Percentiles rank a stretch among this genome's conserved stretches.
Conservation (phyloP, 2,797 vertebrate genomes). For the Sebastes cheni region DNA sequence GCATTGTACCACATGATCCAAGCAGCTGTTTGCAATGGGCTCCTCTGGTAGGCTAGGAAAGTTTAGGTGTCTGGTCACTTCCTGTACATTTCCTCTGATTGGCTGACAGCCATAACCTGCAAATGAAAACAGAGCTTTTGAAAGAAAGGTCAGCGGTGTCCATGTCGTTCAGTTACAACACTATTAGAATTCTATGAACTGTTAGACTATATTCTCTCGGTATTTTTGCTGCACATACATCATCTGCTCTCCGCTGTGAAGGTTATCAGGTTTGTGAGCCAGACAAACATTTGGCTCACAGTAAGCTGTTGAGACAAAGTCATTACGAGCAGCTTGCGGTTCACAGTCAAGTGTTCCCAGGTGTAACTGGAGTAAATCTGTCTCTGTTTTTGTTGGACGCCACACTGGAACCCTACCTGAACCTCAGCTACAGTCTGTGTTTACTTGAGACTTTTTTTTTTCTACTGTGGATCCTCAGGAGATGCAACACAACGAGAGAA, state of each 20-base stretch:
- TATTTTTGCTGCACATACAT: conserved; percentile 4
- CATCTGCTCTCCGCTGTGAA: background rate
- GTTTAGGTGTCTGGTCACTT: background rate
- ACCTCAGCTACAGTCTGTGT: conserved; percentile 12
- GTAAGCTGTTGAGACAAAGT: conserved; percentile 35
- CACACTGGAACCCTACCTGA: conserved; percentile 3
- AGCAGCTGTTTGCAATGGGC: background rate
- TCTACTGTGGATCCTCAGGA: conserved; percentile 6
- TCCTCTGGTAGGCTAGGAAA: background rate
- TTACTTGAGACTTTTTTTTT: conserved; percentile 13
- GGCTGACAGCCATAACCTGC: background rate
- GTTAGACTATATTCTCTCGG: background rate
- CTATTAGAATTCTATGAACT: background rate
- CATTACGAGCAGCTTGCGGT: conserved; percentile 42
- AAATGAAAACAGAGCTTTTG: background rate
- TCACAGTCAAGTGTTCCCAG: conserved; percentile 38
- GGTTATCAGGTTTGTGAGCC: conserved; percentile 30
- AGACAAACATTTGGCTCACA: conserved; percentile 20
- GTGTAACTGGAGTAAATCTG: conserved; percentile 34
- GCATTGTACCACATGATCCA: background rate
- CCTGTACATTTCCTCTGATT: background rate
- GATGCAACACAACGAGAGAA: conserved; percentile 12
- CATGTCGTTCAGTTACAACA: background rate
- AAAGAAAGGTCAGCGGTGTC: background rate
- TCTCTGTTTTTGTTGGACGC: conserved; percentile 43